Percentiles rank a stretch among this genome's conserved stretches.
These are phyloP conservation scores for Lanius ludovicianus DNA, from an alignment of 2,113 vertebrate genomes.

Conservation along the genomic window DNA sequence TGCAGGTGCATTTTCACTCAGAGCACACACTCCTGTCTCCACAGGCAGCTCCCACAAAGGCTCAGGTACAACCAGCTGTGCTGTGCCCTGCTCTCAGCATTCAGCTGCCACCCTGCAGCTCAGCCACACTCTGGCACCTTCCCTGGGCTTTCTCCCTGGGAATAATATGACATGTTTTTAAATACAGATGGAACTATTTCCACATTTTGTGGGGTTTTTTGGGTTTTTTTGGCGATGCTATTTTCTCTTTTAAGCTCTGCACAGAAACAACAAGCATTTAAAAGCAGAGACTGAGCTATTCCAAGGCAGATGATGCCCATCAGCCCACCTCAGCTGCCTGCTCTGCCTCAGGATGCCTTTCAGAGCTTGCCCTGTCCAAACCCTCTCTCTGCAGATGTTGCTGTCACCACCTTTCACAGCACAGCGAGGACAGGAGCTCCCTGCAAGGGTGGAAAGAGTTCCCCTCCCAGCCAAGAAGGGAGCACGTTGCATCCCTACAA, in stretches of 20 bases:
- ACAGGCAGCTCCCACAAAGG: neutral
- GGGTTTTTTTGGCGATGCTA: too few relatives aligned
- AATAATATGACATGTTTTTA: neutral
- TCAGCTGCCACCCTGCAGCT: neutral
- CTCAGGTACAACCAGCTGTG: neutral
- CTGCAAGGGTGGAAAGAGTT: neutral
- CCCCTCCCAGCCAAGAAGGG: neutral
- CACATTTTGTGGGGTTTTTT: too few relatives aligned
- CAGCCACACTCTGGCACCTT: neutral
- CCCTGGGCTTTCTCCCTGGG: neutral
- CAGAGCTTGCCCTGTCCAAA: neutral
- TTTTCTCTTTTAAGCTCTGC: neutral
- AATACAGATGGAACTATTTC: neutral
- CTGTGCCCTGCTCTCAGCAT: neutral
- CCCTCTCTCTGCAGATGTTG: neutral
- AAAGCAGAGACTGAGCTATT: neutral
- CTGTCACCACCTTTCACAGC: neutral
- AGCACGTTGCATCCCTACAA: fast-evolving
- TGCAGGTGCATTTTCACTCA: neutral
- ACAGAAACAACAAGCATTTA: neutral
- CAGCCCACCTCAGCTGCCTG: neutral
- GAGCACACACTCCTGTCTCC: neutral
- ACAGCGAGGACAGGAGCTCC: neutral
- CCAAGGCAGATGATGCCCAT: neutral
- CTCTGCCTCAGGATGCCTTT: neutral